A percentile compares a stretch with the other conserved stretches of the same genome.
Conservation (phyloP, 2,888 invertebrate species). For the Phortica okadai region DNA sequence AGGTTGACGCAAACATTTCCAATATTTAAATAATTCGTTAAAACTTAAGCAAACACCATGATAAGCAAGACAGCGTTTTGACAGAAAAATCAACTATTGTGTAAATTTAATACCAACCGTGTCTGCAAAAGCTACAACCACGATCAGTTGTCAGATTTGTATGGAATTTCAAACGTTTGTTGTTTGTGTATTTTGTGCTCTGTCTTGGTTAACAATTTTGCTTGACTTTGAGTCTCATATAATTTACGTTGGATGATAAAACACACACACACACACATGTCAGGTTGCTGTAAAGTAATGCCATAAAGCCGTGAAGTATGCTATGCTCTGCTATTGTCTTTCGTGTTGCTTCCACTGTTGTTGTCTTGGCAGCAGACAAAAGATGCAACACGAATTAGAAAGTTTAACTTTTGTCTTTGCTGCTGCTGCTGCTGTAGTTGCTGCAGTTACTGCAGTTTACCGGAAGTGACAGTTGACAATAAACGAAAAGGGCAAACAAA, state of each 20-base stretch:
- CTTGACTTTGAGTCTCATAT: slow-evolving; percentile 71
- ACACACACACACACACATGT: slow-evolving; percentile 27
- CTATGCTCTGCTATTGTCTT: not conserved
- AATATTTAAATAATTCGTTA: slow-evolving; percentile 67
- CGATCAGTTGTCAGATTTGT: slow-evolving; percentile 46
- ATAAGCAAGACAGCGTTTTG: slow-evolving; percentile 16
- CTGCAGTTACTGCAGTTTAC: slow-evolving; percentile 20
- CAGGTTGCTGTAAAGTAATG: not conserved
- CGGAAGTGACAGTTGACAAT: not conserved
- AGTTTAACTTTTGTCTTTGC: slow-evolving; percentile 68
- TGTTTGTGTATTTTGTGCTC: slow-evolving; percentile 23
- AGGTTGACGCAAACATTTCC: slow-evolving; percentile 58
- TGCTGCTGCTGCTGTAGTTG: slow-evolving; percentile 37
- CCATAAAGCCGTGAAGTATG: slow-evolving; percentile 4
- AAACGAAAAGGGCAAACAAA: not conserved
- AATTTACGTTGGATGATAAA: slow-evolving; percentile 70
- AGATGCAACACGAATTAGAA: slow-evolving; percentile 9
- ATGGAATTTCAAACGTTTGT: slow-evolving; percentile 13
- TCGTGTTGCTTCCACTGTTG: not conserved
- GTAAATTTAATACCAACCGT: slow-evolving; percentile 67
- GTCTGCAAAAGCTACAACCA: slow-evolving; percentile 61
- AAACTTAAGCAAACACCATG: not conserved
- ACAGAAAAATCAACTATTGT: slow-evolving; percentile 53
- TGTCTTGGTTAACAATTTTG: slow-evolving; percentile 41
- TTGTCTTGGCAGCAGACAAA: slow-evolving; percentile 36